Evolutionary conservation across 92 coral and sea anemone species (phyloP).

Genomic region (Porites lobata): DNA sequence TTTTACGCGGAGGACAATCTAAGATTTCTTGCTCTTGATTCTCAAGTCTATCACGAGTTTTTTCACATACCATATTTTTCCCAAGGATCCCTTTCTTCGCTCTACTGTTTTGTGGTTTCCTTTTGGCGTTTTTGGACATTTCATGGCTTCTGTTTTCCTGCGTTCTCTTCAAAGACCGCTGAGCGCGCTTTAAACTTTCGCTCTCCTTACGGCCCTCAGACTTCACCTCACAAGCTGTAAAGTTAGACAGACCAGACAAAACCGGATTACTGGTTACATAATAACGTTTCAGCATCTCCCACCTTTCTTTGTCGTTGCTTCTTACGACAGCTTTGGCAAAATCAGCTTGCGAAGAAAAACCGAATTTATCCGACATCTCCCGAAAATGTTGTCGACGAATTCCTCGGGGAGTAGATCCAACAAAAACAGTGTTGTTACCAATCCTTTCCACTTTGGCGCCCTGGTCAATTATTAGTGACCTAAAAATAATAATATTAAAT

Average conservation of each 20-base stretch:
- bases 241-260: constrained; percentile 38
- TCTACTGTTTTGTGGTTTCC: not conserved
- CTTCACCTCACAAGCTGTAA: not conserved
- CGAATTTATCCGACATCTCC: constrained; percentile 70
- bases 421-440: constrained; percentile 65
- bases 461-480: constrained; percentile 28
- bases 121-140: not conserved
- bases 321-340: constrained; percentile 71
- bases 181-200: not conserved
- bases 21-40: not conserved
- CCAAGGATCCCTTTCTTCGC: not conserved
- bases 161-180: not conserved
- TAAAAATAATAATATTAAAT: constrained; percentile 5
- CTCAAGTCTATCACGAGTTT: not conserved
- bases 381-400: constrained; percentile 82
- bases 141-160: not conserved
- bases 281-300: constrained; percentile 62
- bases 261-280: constrained; percentile 66
- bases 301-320: constrained; percentile 50
- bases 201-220: not conserved
- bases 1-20: not conserved
- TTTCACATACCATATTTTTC: not conserved
- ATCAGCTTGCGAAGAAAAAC: constrained; percentile 76
- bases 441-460: constrained; percentile 55
- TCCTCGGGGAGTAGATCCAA: constrained; percentile 86